Base-by-base conservation (phyloP, 2,888 invertebrate species). In the Meiosimyza platycephala region DNA sequence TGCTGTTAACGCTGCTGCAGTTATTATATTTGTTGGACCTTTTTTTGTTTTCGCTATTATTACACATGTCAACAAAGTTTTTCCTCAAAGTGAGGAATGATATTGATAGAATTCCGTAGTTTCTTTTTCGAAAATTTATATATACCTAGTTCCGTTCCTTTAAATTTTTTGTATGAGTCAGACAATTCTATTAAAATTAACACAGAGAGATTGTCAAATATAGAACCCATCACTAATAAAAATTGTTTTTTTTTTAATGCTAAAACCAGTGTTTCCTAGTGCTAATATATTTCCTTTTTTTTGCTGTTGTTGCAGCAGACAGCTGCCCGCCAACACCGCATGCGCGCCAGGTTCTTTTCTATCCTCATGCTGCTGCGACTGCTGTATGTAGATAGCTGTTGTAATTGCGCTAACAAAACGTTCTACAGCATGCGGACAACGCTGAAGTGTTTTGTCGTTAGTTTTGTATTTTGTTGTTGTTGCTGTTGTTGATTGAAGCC, bases 401-500 rank as follows among this genome's bases (percentile, higher is more conserved):
- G 22, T 55, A 47, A 71, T 64, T 64, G 68, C 57, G 72, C 51
- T 64, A 55, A 55, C 59, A 55, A 55, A 62, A 66, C 55, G 68
- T 63, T 60, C 16, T 60, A 50, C 12, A 13, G 60, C 15, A 66
- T 54, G 54, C 16, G 11, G 62, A 13, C 40, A 9, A 57, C 48
- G 16, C 40, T 66, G 51, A 52, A 28, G 48, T 57, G 51, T 69
- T 72, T 60, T 33, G 63, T 62, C 48, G 50, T 51, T 60, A 50
- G 18, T 75, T 71, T 60, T 47, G 69, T 68, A 79, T 73, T 80
- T 75, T 77, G 78, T 77, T 76, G 48, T 51, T 55, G 54, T 22
- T 75, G 70, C 59, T 51, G 75, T 79, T 72, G 69, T 75, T 83
- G 83, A 84, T 84, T 83, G 83, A 83, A 84, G 83, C 83, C 83